Conservation (phyloP, 2,113 vertebrate genomes). For the Gadus chalcogrammus region DNA sequence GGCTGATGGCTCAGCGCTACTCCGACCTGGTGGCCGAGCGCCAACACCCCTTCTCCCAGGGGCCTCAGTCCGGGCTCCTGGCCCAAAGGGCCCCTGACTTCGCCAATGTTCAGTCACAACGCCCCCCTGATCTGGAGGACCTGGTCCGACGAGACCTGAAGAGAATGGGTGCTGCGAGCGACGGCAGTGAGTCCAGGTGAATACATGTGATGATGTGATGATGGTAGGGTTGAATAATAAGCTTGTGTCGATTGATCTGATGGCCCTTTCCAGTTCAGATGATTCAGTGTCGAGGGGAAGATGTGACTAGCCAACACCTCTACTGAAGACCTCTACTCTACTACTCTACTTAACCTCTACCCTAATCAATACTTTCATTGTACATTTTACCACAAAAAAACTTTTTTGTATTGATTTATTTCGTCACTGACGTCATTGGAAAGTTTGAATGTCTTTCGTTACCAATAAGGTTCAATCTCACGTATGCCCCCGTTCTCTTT, state of each 20-base stretch:
- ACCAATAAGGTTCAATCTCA: neutral
- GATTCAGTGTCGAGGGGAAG: no score
- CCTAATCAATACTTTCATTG: no score
- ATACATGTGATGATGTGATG: neutral
- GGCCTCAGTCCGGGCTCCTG: slow-evolving; percentile 36
- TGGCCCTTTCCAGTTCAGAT: no score
- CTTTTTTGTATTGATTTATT: no score
- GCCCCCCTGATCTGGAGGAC: slow-evolving; percentile 28
- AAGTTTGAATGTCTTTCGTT: no score
- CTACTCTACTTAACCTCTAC: no score
- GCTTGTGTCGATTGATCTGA: no score
- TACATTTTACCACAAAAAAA: no score
- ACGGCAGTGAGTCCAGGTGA: slow-evolving; percentile 53
- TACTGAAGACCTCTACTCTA: no score
- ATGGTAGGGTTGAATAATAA: no score
- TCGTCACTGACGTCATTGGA: no score
- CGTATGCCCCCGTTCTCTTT: neutral
- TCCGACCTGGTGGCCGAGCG: slow-evolving; percentile 54
- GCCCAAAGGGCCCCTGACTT: slow-evolving; percentile 37
- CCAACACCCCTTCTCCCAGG: slow-evolving; percentile 16
- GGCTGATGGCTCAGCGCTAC: slow-evolving; percentile 57
- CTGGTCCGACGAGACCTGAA: slow-evolving; percentile 47
- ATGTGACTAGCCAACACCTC: no score
- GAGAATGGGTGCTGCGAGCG: slow-evolving; percentile 18
- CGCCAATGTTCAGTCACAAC: slow-evolving; percentile 45